Evolutionary conservation across 2,797 vertebrate species (phyloP).

Genomic region (Myotis myotis): DNA sequence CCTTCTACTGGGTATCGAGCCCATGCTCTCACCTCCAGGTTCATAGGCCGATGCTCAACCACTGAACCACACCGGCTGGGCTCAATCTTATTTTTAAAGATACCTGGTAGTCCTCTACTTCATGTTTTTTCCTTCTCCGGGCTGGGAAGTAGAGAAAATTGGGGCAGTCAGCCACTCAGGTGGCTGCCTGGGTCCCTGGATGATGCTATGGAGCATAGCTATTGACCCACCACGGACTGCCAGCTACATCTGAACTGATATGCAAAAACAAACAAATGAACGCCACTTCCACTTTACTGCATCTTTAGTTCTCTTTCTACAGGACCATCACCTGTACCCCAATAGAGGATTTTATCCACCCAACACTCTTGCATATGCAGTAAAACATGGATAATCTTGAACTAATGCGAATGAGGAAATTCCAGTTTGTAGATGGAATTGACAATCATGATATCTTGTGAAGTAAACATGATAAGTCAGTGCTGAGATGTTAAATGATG

Average conservation of each 20-base stretch:
- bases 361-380: background rate
- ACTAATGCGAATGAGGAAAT: background rate
- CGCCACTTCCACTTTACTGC: background rate
- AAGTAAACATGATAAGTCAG: constrained; percentile 21
- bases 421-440: background rate
- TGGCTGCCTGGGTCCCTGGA: background rate
- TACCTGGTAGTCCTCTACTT: background rate
- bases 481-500: constrained; percentile 62
- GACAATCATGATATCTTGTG: background rate
- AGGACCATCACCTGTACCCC: background rate
- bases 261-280: background rate
- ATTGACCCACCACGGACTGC: background rate
- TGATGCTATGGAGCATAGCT: background rate
- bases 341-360: background rate
- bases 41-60: too few species aligned
- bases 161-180: background rate
- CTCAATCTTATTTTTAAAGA: background rate
- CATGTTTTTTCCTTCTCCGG: background rate
- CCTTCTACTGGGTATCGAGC: too few species aligned
- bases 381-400: background rate
- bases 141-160: background rate
- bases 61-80: too few species aligned
- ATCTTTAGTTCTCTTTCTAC: background rate
- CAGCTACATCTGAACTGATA: background rate
- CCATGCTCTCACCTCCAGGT: too few species aligned